Conservation (phyloP, 2,113 vertebrate species). For the Lepus europaeus region DNA sequence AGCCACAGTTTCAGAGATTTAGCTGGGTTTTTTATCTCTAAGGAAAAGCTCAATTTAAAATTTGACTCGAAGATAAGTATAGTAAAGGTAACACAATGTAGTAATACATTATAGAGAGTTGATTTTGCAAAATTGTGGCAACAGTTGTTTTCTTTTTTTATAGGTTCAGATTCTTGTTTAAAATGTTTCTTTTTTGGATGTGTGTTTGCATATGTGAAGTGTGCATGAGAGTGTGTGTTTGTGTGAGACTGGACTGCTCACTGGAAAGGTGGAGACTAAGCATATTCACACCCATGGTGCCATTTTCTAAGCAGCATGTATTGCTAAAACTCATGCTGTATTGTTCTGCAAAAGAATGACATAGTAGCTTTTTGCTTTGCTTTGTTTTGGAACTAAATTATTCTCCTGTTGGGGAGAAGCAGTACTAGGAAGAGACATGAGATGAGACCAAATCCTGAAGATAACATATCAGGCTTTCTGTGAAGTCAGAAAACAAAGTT, state of each 20-base stretch:
- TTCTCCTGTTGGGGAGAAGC: not conserved
- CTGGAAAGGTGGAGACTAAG: not conserved
- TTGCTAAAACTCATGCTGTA: not conserved
- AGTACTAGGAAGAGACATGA: not conserved
- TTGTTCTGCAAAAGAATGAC: rapidly evolving
- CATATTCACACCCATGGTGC: rapidly evolving
- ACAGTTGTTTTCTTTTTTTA: not conserved
- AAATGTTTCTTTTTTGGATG: not conserved
- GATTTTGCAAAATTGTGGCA: not conserved
- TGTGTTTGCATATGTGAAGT: not conserved
- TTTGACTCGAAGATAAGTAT: not conserved
- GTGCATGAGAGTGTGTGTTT: not conserved
- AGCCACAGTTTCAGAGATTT: not conserved
- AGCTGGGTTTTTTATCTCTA: not conserved
- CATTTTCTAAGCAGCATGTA: not conserved
- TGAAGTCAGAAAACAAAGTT: not conserved
- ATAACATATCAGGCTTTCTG: not conserved
- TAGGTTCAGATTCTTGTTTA: not conserved
- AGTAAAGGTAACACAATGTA: not conserved
- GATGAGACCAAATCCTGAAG: not conserved
- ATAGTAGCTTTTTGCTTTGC: not conserved
- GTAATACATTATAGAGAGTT: not conserved
- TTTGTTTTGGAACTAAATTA: not conserved
- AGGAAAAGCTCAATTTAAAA: not conserved
- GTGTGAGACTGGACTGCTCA: not conserved